Evolutionary conservation across 2,797 vertebrate species (phyloP).

Genomic region (Gouania willdenowi): DNA sequence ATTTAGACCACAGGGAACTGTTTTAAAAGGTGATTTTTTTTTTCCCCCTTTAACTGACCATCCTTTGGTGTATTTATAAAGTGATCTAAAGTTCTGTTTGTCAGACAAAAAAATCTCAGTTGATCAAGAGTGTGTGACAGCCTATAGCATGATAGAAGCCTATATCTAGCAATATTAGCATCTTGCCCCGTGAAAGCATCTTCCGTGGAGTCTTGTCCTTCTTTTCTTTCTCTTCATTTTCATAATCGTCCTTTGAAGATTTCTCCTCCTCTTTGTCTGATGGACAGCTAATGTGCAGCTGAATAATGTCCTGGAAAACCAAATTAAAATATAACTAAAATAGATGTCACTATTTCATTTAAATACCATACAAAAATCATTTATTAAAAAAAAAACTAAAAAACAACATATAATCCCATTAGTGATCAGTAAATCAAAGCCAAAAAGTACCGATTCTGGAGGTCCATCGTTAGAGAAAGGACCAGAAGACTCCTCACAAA

Average conservation of each 20-base stretch:
- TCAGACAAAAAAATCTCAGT: no score
- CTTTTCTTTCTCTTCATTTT: slow-evolving; percentile 96
- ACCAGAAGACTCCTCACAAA: slow-evolving; percentile 92
- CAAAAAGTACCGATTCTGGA: slow-evolving; percentile 78
- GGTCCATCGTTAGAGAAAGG: slow-evolving; percentile 84
- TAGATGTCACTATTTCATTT: background rate
- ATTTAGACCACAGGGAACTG: no score
- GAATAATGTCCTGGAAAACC: slow-evolving; percentile 88
- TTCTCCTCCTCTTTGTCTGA: slow-evolving; percentile 98
- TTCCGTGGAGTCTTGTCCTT: slow-evolving; percentile 92
- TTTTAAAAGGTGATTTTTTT: no score
- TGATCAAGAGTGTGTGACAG: no score
- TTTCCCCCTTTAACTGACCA: no score
- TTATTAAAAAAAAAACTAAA: no score
- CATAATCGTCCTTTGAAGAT: slow-evolving; percentile 88
- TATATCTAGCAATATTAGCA: background rate
- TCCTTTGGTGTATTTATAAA: no score
- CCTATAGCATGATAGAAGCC: no score
- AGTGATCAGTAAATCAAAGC: background rate
- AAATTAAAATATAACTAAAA: slow-evolving; percentile 6
- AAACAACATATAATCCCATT: no score
- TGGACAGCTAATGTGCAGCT: slow-evolving; percentile 95
- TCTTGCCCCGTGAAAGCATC: slow-evolving; percentile 94
- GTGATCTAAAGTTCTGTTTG: no score
- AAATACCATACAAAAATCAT: no score